phyloP scores from a whole-genome alignment of 2,888 invertebrate genomes.

The Steinernema scapterisci region DNA sequence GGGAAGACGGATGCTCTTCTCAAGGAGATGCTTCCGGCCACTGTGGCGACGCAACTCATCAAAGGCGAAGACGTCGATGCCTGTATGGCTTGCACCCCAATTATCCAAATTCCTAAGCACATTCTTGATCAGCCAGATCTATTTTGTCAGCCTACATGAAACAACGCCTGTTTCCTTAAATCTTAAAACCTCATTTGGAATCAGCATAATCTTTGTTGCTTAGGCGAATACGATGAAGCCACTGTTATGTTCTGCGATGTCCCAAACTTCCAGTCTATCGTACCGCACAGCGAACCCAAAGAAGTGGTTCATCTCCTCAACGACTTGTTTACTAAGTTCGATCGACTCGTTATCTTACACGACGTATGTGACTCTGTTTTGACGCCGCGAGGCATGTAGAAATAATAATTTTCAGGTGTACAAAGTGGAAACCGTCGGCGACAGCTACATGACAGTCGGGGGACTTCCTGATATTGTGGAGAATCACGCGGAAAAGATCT shows the following conservation, averaged over 20 bases:
- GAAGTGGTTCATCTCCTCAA: conserved; percentile 68
- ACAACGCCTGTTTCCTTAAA: no score
- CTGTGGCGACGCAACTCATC: conserved; percentile 66
- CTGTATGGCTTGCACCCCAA: conserved; percentile 41
- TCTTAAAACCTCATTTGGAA: no score
- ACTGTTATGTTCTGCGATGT: conserved; percentile 69
- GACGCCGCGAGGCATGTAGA: background rate
- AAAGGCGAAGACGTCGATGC: conserved; percentile 67
- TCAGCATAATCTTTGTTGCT: background rate
- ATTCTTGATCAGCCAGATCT: no score
- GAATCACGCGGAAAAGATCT: conserved; percentile 65
- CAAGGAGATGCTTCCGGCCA: conserved; percentile 67
- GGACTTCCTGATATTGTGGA: conserved; percentile 49
- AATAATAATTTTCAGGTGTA: conserved; percentile 48
- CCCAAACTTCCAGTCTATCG: conserved; percentile 68
- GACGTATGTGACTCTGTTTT: conserved; percentile 41
- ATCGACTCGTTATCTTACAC: conserved; percentile 59
- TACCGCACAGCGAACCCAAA: conserved; percentile 66
- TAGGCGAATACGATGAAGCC: conserved; percentile 56
- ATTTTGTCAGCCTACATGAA: no score
- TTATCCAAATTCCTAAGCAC: no score
- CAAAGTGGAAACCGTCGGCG: conserved; percentile 64
- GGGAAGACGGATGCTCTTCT: conserved; percentile 65
- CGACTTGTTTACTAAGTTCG: conserved; percentile 67
- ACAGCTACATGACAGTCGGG: conserved; percentile 60